These are phyloP conservation scores for Terebella lapidaria DNA, from an alignment of 2,888 invertebrate genomes.

Conservation along the genomic window DNA sequence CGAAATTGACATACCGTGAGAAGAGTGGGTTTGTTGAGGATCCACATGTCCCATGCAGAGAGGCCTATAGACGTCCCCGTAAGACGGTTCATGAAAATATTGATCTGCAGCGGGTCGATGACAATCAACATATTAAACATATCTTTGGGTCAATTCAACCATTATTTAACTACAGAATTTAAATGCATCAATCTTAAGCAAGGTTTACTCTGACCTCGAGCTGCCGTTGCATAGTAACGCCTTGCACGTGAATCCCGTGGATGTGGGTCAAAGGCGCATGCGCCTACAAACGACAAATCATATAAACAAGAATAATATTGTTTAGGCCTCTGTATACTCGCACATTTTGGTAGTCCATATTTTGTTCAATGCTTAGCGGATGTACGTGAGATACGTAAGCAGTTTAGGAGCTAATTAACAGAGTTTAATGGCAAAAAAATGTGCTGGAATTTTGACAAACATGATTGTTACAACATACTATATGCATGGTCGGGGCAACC, in stretches of 20 bases:
- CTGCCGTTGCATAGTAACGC: conserved; percentile 14
- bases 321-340: too few species aligned
- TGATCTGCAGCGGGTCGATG: background rate
- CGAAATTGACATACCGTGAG: conserved; percentile 33
- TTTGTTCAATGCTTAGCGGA: too few species aligned
- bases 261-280: conserved; percentile 29
- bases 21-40: conserved; percentile 34
- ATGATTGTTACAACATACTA: too few species aligned
- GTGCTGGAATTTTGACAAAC: too few species aligned
- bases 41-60: conserved; percentile 34
- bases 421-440: too few species aligned
- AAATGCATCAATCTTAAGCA: background rate
- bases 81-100: conserved; percentile 30
- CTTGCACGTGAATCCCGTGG: conserved; percentile 28
- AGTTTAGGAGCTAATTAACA: too few species aligned
- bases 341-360: too few species aligned
- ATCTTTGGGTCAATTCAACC: too few species aligned
- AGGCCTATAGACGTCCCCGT: conserved; percentile 34
- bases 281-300: conserved; percentile 19
- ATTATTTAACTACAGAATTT: background rate
- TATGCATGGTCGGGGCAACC: too few species aligned
- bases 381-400: too few species aligned
- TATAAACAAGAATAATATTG: too few species aligned
- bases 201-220: conserved; percentile 14
- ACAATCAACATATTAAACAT: too few species aligned